Evolutionary conservation across 2,113 vertebrate genomes (phyloP).

Genomic region (Oryzias celebensis): DNA sequence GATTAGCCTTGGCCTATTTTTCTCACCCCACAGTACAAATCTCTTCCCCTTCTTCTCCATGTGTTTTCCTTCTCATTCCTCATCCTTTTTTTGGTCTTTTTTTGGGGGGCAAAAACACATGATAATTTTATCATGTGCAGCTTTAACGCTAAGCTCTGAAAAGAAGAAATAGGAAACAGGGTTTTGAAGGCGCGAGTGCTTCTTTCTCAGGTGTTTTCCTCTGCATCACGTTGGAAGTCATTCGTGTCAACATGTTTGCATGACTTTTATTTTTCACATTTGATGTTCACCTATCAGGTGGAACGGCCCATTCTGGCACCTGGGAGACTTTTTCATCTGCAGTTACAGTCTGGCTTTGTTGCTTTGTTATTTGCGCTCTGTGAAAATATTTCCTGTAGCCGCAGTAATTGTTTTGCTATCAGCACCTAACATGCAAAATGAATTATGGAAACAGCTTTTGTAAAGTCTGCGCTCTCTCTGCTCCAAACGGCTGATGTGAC

Average conservation of each 20-base stretch:
- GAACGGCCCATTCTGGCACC: conserved; percentile 36
- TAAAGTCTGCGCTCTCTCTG: conserved; percentile 21
- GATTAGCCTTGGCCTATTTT: conserved; percentile 77
- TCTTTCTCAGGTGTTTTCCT: conserved; percentile 7
- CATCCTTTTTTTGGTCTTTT: conserved; percentile 45
- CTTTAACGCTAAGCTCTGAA: conserved; percentile 50
- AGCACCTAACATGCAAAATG: conserved; percentile 55
- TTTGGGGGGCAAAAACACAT: conserved; percentile 47
- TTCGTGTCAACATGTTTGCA: neutral
- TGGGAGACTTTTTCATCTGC: conserved; percentile 34
- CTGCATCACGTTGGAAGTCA: neutral
- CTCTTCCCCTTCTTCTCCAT: conserved; percentile 34
- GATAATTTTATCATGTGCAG: conserved; percentile 61
- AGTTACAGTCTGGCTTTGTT: conserved; percentile 18
- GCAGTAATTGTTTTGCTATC: conserved; percentile 57
- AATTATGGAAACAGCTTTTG: conserved; percentile 53
- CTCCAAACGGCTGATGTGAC: conserved; percentile 29
- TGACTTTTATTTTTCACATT: conserved; percentile 6
- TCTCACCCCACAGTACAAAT: conserved; percentile 50
- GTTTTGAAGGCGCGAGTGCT: neutral
- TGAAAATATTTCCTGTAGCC: conserved; percentile 43
- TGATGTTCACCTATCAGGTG: conserved; percentile 1
- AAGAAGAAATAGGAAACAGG: conserved; percentile 29
- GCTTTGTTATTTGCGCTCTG: conserved; percentile 48
- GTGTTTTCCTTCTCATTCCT: conserved; percentile 22